Evolutionary conservation across 2,888 invertebrate genomes (phyloP), one percentile per base, ranked within the genome.

Genomic region (Autographa gamma): DNA sequence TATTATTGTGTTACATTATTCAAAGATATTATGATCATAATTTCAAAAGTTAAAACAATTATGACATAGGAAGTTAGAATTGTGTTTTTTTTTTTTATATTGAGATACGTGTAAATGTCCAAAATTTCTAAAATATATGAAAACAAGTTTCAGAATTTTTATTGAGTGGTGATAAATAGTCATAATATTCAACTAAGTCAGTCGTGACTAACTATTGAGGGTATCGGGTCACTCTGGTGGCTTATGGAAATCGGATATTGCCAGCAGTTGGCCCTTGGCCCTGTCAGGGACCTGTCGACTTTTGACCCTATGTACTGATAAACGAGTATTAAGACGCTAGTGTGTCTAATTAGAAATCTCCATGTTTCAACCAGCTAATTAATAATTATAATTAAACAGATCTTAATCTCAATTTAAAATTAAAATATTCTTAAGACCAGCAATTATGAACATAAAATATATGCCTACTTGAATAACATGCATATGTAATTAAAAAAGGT

Each of bases 181-280:
- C 67, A 54, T 67, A 65, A 80, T 63, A 67, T 66, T 77, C 66
- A 74, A 76, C 74, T 72, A 68, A 66, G 76, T 71, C 80, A 59
- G 43, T 79, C 79, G 74, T 74, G 79, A 74, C 78, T 62, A 78
- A 58, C 65, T 74, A 79, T 77, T 68, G 70, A 66, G 81, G 81
- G n/a, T 54, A 79, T 52, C 68, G 32, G 78, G 79, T 66, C 77
- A 81, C 78, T 77, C 66, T 77, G 71, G 78, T 78, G 71, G 64
- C 60, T 52, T 78, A 81, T 78, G 71, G 43, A 69, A 38, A 38
- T 38, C 38, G 38, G 71, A 73, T 66, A 41, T 64, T 67, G 73
- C 73, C 61, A 69, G 70, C 67, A 63, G 71, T 58, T n/a, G 48
- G n/a, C 48, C 48, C 48, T 48, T n/a, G 2, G 48, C 6, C 43